Evolutionary conservation across 2,113 vertebrate genomes (phyloP).

Genomic region (Hystrix brachyura): DNA sequence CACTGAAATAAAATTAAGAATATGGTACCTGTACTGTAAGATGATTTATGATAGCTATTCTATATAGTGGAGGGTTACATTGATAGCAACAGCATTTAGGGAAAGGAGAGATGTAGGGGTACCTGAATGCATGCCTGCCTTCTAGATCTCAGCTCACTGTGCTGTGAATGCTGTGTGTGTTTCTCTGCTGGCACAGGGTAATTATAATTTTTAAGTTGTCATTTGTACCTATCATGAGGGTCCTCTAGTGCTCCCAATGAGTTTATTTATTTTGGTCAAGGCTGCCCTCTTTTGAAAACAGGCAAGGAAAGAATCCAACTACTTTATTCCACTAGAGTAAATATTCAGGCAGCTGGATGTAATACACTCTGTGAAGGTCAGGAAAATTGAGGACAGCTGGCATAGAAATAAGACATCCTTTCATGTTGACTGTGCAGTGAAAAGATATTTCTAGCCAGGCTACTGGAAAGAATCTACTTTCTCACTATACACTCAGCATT

Average conservation of each 20-base stretch:
- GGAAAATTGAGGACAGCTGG: background rate
- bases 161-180: background rate
- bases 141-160: background rate
- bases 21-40: background rate
- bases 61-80: background rate
- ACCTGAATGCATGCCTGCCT: background rate
- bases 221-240: background rate
- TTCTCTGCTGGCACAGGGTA: background rate
- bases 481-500: background rate
- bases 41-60: background rate
- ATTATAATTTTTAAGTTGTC: background rate
- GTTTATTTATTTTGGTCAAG: background rate
- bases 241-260: background rate
- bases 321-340: background rate
- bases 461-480: background rate
- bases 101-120: background rate
- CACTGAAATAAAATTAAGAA: conserved; percentile 53
- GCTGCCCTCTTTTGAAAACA: background rate
- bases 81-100: background rate
- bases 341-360: background rate
- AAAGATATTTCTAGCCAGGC: conserved; percentile 6
- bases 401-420: background rate
- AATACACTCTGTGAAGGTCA: background rate
- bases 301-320: background rate
- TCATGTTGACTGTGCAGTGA: background rate